These are phyloP conservation scores for Ophion ventricosus DNA, from an alignment of 2,888 invertebrate species.

Conservation along the genomic window DNA sequence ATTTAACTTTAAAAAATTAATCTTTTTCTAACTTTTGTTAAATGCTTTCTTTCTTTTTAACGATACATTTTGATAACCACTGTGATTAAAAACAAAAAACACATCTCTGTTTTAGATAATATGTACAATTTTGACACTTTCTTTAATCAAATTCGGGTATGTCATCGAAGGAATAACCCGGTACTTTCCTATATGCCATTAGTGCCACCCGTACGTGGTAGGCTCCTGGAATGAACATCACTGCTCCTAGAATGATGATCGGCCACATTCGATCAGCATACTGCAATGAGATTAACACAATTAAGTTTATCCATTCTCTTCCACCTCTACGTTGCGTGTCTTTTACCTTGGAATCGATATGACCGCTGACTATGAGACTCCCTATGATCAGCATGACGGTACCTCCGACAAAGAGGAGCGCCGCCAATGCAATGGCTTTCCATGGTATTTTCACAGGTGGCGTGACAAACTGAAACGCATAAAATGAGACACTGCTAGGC, in stretches of 20 bases:
- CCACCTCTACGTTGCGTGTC: not conserved
- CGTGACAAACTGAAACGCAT: constrained; percentile 84
- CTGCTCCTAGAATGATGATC: constrained; percentile 91
- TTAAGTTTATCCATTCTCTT: not conserved
- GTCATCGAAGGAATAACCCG: constrained; percentile 94
- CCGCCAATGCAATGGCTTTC: constrained; percentile 92
- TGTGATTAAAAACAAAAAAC: constrained; percentile 40
- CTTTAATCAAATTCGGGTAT: constrained; percentile 93
- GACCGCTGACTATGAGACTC: constrained; percentile 91
- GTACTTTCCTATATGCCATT: constrained; percentile 92
- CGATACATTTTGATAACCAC: constrained; percentile 17
- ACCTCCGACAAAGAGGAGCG: constrained; percentile 91
- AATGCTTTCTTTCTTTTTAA: constrained; percentile 20
- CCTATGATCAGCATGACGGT: constrained; percentile 90
- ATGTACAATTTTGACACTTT: constrained; percentile 45
- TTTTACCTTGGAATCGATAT: constrained; percentile 89
- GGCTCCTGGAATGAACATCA: constrained; percentile 96
- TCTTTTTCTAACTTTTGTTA: not conserved
- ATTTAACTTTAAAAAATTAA: not conserved
- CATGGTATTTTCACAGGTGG: constrained; percentile 91
- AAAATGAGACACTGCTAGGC: not conserved
- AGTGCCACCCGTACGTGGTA: constrained; percentile 95
- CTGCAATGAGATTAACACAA: constrained; percentile 80
- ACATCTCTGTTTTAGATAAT: constrained; percentile 36
- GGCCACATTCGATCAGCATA: constrained; percentile 96